Conservation (phyloP, 2,797 vertebrate species). For the Carcharodon carcharias region DNA sequence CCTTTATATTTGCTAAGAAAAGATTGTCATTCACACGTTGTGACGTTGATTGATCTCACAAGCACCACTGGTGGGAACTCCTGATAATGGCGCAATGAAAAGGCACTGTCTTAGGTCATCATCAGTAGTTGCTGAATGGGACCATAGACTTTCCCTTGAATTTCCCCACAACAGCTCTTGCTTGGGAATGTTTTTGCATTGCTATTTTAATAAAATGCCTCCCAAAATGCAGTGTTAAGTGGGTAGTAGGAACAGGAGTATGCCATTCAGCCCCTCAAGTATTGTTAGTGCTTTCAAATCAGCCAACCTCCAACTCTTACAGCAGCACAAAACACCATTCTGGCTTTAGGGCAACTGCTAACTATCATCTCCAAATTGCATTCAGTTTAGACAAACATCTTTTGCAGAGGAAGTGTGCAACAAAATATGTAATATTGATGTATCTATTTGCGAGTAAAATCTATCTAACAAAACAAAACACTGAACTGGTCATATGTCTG, state of each 20-base stretch:
- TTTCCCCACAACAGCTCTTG: not conserved
- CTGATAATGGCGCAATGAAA: not conserved
- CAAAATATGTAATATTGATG: not conserved
- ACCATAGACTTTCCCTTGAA: not conserved
- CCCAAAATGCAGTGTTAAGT: not conserved
- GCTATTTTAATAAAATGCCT: not conserved
- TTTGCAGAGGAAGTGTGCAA: not conserved
- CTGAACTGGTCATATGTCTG: not conserved
- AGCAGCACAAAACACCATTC: not conserved
- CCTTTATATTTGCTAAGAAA: not conserved
- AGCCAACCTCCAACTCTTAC: too few species aligned
- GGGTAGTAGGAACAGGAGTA: not conserved
- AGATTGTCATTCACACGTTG: not conserved
- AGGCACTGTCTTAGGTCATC: not conserved
- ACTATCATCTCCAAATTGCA: not conserved
- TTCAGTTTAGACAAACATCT: not conserved
- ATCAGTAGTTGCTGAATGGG: not conserved
- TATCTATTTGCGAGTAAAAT: not conserved
- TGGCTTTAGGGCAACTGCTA: not conserved
- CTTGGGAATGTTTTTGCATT: not conserved
- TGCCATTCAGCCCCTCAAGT: not conserved
- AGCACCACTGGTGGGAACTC: not conserved
- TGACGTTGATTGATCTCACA: not conserved
- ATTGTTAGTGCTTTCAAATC: not conserved
- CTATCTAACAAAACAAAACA: not conserved